Evolutionary conservation across 2,888 invertebrate species (phyloP).

Genomic region (Ectemnius cavifrons): DNA sequence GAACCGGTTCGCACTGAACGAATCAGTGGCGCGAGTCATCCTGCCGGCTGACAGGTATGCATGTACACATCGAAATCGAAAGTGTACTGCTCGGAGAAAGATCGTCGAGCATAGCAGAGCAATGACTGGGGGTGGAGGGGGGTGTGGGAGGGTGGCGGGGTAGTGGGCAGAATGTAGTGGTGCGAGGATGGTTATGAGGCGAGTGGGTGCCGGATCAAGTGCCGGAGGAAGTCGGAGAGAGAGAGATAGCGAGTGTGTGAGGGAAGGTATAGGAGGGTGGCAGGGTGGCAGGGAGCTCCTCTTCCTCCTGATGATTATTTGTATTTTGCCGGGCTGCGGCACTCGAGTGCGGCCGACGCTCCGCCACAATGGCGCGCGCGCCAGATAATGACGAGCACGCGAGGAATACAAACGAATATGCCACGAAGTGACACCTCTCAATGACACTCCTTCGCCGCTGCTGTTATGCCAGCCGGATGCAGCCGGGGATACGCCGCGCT

Average conservation of each 20-base stretch:
- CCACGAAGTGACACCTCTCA: constrained; percentile 79
- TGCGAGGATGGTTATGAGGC: background rate
- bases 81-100: background rate
- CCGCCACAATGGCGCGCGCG: constrained; percentile 62
- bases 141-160: constrained; percentile 17
- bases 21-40: constrained; percentile 63
- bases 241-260: background rate
- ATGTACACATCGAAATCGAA: too few relatives aligned
- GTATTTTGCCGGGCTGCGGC: constrained; percentile 67
- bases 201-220: constrained; percentile 32
- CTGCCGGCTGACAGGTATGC: constrained; percentile 58
- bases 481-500: constrained; percentile 9
- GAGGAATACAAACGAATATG: constrained; percentile 77
- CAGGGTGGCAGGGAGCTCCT: constrained; percentile 13
- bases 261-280: too few relatives aligned
- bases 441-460: constrained; percentile 69
- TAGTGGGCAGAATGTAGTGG: background rate
- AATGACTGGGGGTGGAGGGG: constrained; percentile 23
- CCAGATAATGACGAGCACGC: constrained; percentile 65
- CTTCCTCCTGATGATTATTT: constrained; percentile 67
- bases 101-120: background rate
- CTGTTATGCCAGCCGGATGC: constrained; percentile 37
- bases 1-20: constrained; percentile 37
- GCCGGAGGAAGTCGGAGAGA: constrained; percentile 27
- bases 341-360: constrained; percentile 69